phyloP scores from a whole-genome alignment of 2,113 vertebrate species.

The Paratilapia polleni region DNA sequence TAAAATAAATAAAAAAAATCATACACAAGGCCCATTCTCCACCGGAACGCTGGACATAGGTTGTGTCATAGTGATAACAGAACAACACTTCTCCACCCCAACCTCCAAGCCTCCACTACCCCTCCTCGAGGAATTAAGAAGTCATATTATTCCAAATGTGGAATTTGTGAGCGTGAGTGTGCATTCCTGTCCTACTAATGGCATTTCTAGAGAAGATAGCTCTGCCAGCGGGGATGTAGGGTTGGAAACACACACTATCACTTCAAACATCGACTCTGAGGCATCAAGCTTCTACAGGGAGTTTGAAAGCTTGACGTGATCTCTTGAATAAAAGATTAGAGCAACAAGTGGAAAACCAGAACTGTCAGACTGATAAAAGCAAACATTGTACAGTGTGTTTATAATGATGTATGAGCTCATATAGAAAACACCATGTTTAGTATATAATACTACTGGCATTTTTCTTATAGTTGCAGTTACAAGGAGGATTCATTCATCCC shows the following conservation, averaged over 20 bases:
- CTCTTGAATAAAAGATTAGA: conserved; percentile 55
- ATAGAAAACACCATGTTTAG: not conserved
- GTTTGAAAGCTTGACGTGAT: conserved; percentile 17
- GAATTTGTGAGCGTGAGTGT: conserved; percentile 71
- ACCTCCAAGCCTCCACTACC: not conserved
- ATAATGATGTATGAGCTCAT: not conserved
- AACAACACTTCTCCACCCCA: conserved; percentile 50
- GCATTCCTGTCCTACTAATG: conserved; percentile 73
- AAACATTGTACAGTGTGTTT: conserved; percentile 7
- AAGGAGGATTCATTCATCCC: not conserved
- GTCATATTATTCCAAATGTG: conserved; percentile 64
- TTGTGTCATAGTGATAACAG: conserved; percentile 78
- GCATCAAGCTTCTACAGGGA: conserved; percentile 13
- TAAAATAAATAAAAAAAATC: not conserved
- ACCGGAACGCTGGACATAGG: conserved; percentile 68
- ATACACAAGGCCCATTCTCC: conserved; percentile 79
- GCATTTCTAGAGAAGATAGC: conserved; percentile 67
- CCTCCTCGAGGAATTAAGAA: conserved; percentile 30
- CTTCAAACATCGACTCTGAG: conserved; percentile 21
- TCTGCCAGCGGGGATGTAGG: not conserved
- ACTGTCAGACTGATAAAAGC: not conserved
- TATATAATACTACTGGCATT: not conserved
- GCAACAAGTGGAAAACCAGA: conserved; percentile 30
- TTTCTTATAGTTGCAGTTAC: not conserved
- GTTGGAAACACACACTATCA: not conserved